Evolutionary conservation across 2,888 invertebrate genomes (phyloP).

Genomic region (Litoditis marina): DNA sequence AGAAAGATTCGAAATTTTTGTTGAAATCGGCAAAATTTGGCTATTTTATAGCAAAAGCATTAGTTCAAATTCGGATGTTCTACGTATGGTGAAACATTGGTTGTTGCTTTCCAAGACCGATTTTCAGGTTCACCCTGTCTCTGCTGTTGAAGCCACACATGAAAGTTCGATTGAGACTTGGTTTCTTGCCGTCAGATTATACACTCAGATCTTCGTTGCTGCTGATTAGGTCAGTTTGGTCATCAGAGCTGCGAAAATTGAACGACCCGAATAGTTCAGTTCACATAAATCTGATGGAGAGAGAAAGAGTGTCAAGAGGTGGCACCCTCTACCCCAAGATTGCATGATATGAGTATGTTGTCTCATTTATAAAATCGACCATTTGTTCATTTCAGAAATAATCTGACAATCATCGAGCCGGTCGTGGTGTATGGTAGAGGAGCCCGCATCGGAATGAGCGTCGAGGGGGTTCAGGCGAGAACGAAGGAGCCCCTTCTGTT

Average conservation of each 20-base stretch:
- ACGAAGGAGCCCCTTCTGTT: constrained; percentile 72
- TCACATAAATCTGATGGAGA: no score
- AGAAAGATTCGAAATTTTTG: no score
- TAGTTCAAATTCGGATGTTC: no score
- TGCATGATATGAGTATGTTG: no score
- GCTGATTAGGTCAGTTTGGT: constrained; percentile 64
- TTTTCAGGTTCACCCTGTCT: constrained; percentile 65
- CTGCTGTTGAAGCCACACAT: constrained; percentile 70
- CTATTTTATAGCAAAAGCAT: no score
- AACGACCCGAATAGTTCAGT: neutral
- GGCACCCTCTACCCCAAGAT: no score
- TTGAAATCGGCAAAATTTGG: no score
- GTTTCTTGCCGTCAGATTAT: constrained; percentile 66
- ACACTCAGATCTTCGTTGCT: constrained; percentile 64
- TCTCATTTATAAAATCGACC: no score
- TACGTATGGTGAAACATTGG: no score
- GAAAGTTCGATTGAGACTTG: constrained; percentile 63
- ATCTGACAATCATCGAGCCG: constrained; percentile 85
- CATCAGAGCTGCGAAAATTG: no score
- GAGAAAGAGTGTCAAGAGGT: no score
- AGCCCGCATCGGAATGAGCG: constrained; percentile 78
- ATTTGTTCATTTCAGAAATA: constrained; percentile 74
- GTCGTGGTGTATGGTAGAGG: constrained; percentile 80
- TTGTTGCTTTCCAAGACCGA: no score
- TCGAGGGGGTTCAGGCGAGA: constrained; percentile 47